These are phyloP conservation scores for Lepidostoma basale DNA, from an alignment of 1,140 invertebrate genomes.

Conservation along the genomic window DNA sequence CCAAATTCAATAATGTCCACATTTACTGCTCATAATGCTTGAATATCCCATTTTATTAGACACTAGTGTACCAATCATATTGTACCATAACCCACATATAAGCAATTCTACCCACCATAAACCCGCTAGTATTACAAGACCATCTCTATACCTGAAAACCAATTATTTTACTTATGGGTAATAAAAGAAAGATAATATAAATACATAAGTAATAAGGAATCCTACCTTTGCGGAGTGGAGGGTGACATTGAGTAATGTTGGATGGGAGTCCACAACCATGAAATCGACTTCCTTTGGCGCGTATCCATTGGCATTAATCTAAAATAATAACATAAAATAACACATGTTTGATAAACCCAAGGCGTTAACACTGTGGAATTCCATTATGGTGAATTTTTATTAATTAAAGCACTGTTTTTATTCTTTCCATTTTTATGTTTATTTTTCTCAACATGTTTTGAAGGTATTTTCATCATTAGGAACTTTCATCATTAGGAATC, in stretches of 20 bases:
- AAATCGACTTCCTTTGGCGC: conserved; percentile 83
- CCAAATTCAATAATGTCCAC: too few species aligned
- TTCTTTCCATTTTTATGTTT: too few species aligned
- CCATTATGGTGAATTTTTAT: too few species aligned
- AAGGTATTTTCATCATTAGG: too few species aligned
- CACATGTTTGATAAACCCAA: conserved; percentile 16
- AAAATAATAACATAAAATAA: conserved; percentile 12
- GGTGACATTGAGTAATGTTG: conserved; percentile 84
- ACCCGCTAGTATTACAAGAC: neutral
- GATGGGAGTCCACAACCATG: conserved; percentile 83
- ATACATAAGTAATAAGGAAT: neutral
- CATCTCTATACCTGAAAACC: neutral
- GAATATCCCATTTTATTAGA: too few species aligned
- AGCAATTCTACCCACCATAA: too few species aligned
- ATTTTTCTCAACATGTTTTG: too few species aligned
- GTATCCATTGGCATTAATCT: conserved; percentile 86
- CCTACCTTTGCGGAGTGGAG: conserved; percentile 79
- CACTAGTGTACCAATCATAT: too few species aligned
- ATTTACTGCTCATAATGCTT: too few species aligned
- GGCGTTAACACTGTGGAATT: neutral
- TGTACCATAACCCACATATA: too few species aligned
- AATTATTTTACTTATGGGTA: neutral
- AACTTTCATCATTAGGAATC: too few species aligned
- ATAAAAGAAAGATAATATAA: neutral
- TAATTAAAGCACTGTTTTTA: neutral